Percentiles rank a stretch among this genome's conserved stretches.
phyloP scores from a whole-genome alignment of 2,113 vertebrate genomes.

The Callipepla californica region DNA sequence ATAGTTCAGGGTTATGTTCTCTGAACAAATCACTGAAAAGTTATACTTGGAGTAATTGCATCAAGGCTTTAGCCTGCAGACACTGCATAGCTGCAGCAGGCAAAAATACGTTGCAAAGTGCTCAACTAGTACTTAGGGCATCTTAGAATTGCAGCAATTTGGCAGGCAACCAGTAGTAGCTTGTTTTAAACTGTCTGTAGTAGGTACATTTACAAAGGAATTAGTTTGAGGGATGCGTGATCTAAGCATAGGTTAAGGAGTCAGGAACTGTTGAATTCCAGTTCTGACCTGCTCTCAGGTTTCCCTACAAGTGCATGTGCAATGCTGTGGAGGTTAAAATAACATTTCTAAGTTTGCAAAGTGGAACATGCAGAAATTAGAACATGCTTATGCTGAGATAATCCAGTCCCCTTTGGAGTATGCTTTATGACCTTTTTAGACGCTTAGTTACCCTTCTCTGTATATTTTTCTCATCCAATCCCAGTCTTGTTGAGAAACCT shows the following conservation, averaged over 20 bases:
- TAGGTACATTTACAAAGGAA: conserved; percentile 1
- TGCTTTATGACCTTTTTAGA: neutral
- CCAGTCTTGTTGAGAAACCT: neutral
- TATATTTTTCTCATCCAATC: neutral
- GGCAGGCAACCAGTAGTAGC: conserved; percentile 40
- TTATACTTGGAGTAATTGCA: conserved; percentile 21
- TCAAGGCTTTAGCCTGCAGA: conserved; percentile 44
- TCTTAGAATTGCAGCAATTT: conserved; percentile 8
- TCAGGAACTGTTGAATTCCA: neutral
- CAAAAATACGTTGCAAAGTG: conserved; percentile 54
- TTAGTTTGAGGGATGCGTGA: neutral
- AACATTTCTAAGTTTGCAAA: neutral
- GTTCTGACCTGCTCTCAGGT: neutral
- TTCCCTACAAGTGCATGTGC: accelerated
- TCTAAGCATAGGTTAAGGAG: conserved; percentile 3
- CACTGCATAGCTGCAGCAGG: neutral
- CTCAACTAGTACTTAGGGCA: neutral
- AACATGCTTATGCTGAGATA: neutral
- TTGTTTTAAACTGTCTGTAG: neutral
- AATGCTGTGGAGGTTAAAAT: neutral
- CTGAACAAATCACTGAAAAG: neutral
- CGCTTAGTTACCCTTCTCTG: accelerated
- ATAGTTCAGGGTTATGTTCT: neutral
- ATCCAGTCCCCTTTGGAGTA: neutral
- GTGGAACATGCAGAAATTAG: neutral